Evolutionary conservation across 1,140 invertebrate genomes (phyloP).

Genomic region (Bicyclus anynana): DNA sequence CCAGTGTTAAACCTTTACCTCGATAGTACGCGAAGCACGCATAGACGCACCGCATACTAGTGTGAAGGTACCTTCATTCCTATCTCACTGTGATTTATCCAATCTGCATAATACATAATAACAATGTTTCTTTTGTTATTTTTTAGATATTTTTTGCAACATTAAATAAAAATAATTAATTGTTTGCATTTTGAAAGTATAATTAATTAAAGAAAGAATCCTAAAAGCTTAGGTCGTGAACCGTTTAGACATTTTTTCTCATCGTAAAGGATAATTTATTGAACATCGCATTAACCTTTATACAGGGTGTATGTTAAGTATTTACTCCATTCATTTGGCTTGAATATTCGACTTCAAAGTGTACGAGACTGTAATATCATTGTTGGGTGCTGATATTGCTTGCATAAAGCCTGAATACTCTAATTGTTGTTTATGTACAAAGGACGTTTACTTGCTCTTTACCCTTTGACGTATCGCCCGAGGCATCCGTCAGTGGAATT

Average conservation of each 20-base stretch:
- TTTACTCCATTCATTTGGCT: not conserved
- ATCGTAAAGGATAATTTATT: not conserved
- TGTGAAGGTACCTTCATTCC: not conserved
- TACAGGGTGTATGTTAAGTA: not conserved
- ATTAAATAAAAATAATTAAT: no score
- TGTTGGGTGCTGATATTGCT: not conserved
- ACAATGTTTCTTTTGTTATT: not conserved
- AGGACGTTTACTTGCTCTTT: conserved; percentile 14
- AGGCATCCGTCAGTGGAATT: conserved; percentile 17
- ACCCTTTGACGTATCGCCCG: conserved; percentile 13
- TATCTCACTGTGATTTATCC: not conserved
- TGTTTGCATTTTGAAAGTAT: no score
- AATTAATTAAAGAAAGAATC: no score
- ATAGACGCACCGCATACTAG: no score
- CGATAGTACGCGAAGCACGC: no score
- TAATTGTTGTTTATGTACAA: conserved; percentile 19
- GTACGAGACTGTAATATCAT: not conserved
- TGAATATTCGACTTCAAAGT: not conserved
- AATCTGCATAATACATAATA: not conserved
- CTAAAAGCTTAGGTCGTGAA: not conserved
- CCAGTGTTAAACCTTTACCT: no score
- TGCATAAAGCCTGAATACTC: not conserved
- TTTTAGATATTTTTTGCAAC: no score
- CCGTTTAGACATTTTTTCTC: no score
- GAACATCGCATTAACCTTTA: not conserved